Conservation (phyloP, 2,888 invertebrate genomes). For the Folsomia manolachei region DNA sequence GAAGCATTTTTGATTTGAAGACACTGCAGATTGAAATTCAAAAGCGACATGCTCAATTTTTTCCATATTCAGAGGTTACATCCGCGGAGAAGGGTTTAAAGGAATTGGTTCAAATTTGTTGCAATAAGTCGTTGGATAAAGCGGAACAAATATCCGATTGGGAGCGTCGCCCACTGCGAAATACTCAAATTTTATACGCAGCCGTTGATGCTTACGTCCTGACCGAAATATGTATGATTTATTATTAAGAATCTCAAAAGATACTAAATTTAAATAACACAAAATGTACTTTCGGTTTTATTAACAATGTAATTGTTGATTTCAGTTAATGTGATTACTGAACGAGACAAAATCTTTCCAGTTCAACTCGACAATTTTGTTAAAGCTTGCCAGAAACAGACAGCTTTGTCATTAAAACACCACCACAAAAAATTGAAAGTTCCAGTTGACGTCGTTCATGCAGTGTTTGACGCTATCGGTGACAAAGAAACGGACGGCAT, state of each 20-base stretch:
- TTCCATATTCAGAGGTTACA: conserved; percentile 2
- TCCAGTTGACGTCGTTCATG: conserved; percentile 16
- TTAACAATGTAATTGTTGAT: too few species aligned
- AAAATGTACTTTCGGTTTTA: too few species aligned
- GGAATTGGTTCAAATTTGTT: conserved; percentile 61
- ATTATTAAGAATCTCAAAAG: neutral
- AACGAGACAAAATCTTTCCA: conserved; percentile 51
- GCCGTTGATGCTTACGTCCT: conserved; percentile 86
- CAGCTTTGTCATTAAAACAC: neutral
- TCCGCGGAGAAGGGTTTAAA: neutral
- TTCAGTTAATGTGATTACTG: conserved; percentile 58
- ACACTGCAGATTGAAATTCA: conserved; percentile 31
- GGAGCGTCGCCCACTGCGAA: conserved; percentile 76
- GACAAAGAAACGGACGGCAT: too few species aligned
- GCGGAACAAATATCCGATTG: conserved; percentile 90
- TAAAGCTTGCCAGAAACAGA: conserved; percentile 3
- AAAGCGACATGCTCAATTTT: conserved; percentile 28
- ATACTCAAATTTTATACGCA: conserved; percentile 76
- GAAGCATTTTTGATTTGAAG: conserved; percentile 38
- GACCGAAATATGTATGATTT: conserved; percentile 66
- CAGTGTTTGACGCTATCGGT: too few species aligned
- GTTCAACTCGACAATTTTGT: conserved; percentile 24
- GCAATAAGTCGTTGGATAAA: conserved; percentile 75
- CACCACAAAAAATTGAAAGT: conserved; percentile 5
- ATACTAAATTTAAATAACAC: neutral